phyloP scores from a whole-genome alignment of 2,888 invertebrate species.

The Cataglyphis rosenhaueri region DNA sequence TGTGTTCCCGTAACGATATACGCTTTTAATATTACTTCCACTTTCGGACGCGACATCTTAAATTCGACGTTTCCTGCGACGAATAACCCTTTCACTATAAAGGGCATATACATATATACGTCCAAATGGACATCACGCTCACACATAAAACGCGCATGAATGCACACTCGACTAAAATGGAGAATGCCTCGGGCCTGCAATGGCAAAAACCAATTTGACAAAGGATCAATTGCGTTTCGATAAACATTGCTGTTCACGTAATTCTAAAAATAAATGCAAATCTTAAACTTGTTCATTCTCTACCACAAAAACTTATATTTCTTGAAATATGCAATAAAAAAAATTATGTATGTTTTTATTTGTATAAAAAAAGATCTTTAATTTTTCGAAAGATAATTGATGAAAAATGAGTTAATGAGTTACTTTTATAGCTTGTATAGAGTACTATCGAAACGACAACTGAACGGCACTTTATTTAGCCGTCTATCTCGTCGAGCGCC shows the following conservation, averaged over 20 bases:
- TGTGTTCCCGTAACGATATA: background rate
- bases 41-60: constrained; percentile 44
- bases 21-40: constrained; percentile 20
- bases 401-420: background rate
- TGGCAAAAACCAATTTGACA: constrained; percentile 18
- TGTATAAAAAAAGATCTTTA: background rate
- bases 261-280: background rate
- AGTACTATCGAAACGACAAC: constrained; percentile 24
- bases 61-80: constrained; percentile 51
- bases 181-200: constrained; percentile 5
- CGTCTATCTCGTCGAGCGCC: constrained; percentile 14
- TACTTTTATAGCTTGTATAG: too few relatives aligned
- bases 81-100: constrained; percentile 44
- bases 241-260: background rate
- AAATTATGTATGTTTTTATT: background rate
- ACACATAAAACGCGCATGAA: constrained; percentile 15
- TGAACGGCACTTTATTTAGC: constrained; percentile 38
- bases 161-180: constrained; percentile 15
- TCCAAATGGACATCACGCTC: constrained; percentile 34
- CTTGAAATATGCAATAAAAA: background rate
- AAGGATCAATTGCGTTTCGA: background rate
- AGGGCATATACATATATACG: constrained; percentile 7
- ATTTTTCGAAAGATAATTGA: background rate
- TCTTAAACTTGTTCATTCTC: background rate
- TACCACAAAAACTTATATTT: background rate